Base-by-base conservation (phyloP, 2,888 invertebrate genomes). In the Rapana venosa region DNA sequence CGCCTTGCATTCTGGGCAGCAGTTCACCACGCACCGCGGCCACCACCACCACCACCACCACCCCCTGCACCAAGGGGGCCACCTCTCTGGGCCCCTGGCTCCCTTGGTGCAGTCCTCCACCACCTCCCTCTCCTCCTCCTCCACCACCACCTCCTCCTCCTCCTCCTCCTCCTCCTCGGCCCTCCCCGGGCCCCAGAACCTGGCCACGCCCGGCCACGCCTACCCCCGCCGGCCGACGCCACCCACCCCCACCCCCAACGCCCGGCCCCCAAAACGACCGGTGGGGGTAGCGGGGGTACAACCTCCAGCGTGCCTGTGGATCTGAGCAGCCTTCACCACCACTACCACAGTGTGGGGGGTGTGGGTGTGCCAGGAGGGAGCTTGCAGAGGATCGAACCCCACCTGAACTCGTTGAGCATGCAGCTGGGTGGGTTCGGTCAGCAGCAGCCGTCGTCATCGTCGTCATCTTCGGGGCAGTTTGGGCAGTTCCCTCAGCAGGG, bases 351-450 rank as follows among this genome's bases (percentile, higher is more conserved):
- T 15, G 35, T 32, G 79, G 79, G 6, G 79, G 79, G 74, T 5
- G 47, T 47, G 47, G 47, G 22, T n/a, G 8, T n/a, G 26, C 20
- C 17, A 26, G 77, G 77, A 5, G 79, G 79, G 74, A 30, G 85
- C 32, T 26, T 90, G 70, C 91, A 83, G 66, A 87, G 90, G 26
- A 83, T 84, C 32, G 87, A 90, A 87, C 90, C 87, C 32, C 90
- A 90, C 81, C 87, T 96, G 26, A 96, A 96, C 81, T 95, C 96
- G 88, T 93, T 96, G 56, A 96, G 96, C 92, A 95, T 96, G 96
- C 96, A 96, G 90, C 93, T 96, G 90, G 92, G 94, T 11, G 94
- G 94, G 87, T 95, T 95, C 91, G 77, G 77, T n/a, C n/a, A n/a
- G n/a, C n/a, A n/a, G 47, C 47, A 47, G 47, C 4, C 4, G 47